Conservation (phyloP, 2,113 vertebrate genomes). For the Ciconia maguari region DNA sequence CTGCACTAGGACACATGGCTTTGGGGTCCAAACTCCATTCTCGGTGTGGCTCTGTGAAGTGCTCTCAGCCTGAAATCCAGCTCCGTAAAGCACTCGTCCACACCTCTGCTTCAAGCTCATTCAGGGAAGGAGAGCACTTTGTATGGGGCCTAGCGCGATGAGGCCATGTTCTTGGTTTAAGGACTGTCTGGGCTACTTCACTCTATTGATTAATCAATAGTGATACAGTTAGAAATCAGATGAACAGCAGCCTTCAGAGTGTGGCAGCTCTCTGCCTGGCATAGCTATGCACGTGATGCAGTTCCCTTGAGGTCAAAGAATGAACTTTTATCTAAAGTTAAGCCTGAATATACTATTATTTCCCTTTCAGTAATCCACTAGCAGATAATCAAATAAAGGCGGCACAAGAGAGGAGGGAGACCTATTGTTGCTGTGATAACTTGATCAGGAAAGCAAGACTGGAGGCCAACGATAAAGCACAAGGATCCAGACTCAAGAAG, state of each 20-base stretch:
- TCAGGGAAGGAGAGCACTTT: neutral
- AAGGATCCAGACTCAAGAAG: neutral
- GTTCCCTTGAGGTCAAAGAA: neutral
- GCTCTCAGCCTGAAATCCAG: neutral
- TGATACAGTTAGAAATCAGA: neutral
- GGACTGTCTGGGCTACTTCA: neutral
- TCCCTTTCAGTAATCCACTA: neutral
- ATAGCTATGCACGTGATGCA: accelerated
- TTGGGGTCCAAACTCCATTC: neutral
- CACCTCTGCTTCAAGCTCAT: neutral
- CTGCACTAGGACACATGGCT: neutral
- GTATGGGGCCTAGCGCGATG: accelerated
- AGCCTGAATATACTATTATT: neutral
- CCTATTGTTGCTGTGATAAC: neutral
- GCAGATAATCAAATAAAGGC: neutral
- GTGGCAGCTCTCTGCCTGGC: neutral
- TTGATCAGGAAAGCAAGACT: neutral
- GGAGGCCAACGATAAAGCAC: neutral
- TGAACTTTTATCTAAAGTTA: neutral
- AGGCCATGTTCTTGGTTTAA: neutral
- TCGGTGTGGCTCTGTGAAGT: neutral
- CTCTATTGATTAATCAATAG: neutral
- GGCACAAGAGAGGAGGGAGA: neutral
- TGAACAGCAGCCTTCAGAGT: neutral
- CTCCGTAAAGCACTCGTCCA: neutral